These are phyloP conservation scores for Diorhabda carinulata DNA, from an alignment of 1,140 invertebrate species.

Conservation along the genomic window DNA sequence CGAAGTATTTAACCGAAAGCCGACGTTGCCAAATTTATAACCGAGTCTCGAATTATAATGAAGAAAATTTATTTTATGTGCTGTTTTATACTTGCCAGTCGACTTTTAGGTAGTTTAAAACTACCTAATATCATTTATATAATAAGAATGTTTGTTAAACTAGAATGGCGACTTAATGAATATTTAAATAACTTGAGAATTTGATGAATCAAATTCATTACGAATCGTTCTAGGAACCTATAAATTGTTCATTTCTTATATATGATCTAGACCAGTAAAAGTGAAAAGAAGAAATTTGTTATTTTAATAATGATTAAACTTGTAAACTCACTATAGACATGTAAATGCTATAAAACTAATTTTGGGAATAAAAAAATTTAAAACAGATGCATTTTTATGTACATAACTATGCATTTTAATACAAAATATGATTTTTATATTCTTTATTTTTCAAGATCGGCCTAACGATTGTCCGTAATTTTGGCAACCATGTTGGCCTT, in stretches of 20 bases:
- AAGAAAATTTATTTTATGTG: too few relatives aligned
- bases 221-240: background rate
- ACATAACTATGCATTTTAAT: background rate
- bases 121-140: too few relatives aligned
- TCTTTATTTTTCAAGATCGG: background rate
- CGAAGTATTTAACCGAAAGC: background rate
- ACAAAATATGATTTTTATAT: background rate
- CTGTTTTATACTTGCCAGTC: too few relatives aligned
- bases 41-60: too few relatives aligned
- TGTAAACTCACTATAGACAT: too few relatives aligned
- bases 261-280: background rate
- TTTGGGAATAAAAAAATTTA: too few relatives aligned
- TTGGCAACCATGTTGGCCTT: constrained; percentile 10
- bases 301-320: too few relatives aligned
- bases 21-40: too few relatives aligned
- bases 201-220: background rate
- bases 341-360: too few relatives aligned
- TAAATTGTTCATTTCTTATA: background rate
- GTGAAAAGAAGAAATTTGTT: too few relatives aligned
- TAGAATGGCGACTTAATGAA: background rate
- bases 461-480: background rate
- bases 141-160: background rate
- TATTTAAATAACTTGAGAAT: background rate
- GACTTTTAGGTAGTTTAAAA: too few relatives aligned
- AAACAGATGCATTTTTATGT: too few relatives aligned